Conservation (phyloP, 2,888 invertebrate species). For the Drosophila nr. perissopoda region DNA sequence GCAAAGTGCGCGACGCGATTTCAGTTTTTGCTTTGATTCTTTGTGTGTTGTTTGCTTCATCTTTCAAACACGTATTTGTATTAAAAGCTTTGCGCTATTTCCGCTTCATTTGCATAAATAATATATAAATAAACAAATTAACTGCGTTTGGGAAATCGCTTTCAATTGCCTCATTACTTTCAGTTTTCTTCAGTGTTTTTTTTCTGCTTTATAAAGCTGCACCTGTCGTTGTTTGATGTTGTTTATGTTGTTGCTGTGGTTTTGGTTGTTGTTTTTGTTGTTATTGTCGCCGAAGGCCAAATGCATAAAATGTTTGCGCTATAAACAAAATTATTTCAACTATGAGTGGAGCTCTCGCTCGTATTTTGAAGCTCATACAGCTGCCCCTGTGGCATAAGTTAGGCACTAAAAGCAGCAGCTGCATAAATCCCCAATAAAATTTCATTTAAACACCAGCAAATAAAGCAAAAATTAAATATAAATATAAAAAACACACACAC, state of each 20-base stretch:
- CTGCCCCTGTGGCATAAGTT: constrained; percentile 16
- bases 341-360: constrained; percentile 32
- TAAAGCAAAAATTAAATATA: constrained; percentile 35
- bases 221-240: constrained; percentile 53
- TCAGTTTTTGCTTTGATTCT: constrained; percentile 15
- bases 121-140: constrained; percentile 66
- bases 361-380: constrained; percentile 1
- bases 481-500: constrained; percentile 2
- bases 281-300: constrained; percentile 28
- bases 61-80: constrained; percentile 56
- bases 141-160: constrained; percentile 9
- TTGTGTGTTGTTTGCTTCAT: constrained; percentile 7
- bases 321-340: constrained; percentile 61
- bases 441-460: constrained; percentile 22
- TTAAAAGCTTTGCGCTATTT: constrained; percentile 67
- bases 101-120: constrained; percentile 39
- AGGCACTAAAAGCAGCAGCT: constrained; percentile 40
- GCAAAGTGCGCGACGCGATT: constrained; percentile 45
- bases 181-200: constrained; percentile 8
- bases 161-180: constrained; percentile 1
- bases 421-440: constrained; percentile 43
- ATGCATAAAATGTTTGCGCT: constrained; percentile 46
- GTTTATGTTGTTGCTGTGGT: not conserved
- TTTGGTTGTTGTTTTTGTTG: constrained; percentile 1
- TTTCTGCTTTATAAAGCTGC: constrained; percentile 63